These are phyloP conservation scores for Sicus ferrugineus DNA, from an alignment of 2,888 invertebrate genomes.

Conservation along the genomic window DNA sequence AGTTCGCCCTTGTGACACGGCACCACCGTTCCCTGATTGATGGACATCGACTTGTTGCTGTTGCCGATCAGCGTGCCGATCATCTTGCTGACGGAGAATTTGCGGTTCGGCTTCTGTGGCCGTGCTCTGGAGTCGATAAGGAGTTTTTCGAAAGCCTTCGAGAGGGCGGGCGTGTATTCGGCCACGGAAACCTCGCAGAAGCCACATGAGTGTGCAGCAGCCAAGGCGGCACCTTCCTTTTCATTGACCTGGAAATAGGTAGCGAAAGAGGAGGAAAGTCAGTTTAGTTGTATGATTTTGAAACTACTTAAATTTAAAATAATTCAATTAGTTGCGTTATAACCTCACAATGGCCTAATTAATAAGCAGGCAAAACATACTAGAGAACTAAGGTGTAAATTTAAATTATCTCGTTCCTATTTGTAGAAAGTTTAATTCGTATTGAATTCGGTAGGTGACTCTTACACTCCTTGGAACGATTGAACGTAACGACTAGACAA, in stretches of 20 bases:
- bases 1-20: constrained; percentile 71
- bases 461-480: too few relatives aligned
- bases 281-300: too few relatives aligned
- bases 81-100: constrained; percentile 83
- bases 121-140: constrained; percentile 73
- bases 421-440: too few relatives aligned
- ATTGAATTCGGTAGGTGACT: too few relatives aligned
- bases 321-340: too few relatives aligned
- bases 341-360: too few relatives aligned
- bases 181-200: constrained; percentile 85
- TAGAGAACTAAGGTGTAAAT: too few relatives aligned
- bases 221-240: constrained; percentile 74
- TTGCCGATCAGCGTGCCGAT: constrained; percentile 66
- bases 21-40: constrained; percentile 69
- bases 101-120: constrained; percentile 70
- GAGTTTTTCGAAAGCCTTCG: constrained; percentile 76
- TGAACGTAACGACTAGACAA: too few relatives aligned
- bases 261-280: not conserved
- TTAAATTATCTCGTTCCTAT: too few relatives aligned
- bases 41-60: constrained; percentile 55
- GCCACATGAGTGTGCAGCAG: constrained; percentile 74
- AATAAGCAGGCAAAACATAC: too few relatives aligned
- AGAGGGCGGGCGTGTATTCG: constrained; percentile 78
- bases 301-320: too few relatives aligned
- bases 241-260: constrained; percentile 75